Percentiles rank a stretch among this genome's conserved stretches.
Evolutionary conservation across 2,113 vertebrate species (phyloP).

Genomic region (Labeo rohita): DNA sequence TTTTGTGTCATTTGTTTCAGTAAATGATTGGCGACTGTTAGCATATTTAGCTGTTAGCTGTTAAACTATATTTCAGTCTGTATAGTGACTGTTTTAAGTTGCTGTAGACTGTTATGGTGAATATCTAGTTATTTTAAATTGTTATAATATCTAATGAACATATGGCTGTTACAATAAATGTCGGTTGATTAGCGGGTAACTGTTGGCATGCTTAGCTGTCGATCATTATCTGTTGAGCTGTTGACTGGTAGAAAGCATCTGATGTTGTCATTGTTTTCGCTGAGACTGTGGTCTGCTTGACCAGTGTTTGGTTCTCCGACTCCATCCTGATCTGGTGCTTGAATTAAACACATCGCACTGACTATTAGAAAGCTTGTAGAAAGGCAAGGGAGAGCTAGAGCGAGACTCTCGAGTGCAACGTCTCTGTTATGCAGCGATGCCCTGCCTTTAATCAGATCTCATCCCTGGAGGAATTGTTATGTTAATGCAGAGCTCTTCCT

Average conservation of each 20-base stretch:
- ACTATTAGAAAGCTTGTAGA: background rate
- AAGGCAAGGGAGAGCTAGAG: background rate
- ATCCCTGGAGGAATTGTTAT: background rate
- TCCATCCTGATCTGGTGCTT: background rate
- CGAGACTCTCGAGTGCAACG: background rate
- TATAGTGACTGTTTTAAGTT: too few species aligned
- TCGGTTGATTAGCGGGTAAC: background rate
- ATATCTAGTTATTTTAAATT: background rate
- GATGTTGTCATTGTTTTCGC: background rate
- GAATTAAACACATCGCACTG: background rate
- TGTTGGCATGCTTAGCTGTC: background rate
- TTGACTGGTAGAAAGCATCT: background rate
- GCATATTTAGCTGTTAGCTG: background rate
- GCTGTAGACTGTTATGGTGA: background rate
- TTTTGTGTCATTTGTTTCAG: background rate
- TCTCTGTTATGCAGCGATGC: slow-evolving; percentile 1
- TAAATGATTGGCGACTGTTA: background rate
- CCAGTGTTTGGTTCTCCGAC: background rate
- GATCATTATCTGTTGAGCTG: background rate
- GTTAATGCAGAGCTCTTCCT: slow-evolving; percentile 12
- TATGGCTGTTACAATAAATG: background rate
- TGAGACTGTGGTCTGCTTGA: background rate
- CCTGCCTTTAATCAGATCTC: slow-evolving; percentile 25
- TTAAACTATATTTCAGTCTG: too few species aligned
- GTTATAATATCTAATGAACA: background rate